Evolutionary conservation across 2,888 invertebrate species (phyloP).

Genomic region (Lasiommata megera): DNA sequence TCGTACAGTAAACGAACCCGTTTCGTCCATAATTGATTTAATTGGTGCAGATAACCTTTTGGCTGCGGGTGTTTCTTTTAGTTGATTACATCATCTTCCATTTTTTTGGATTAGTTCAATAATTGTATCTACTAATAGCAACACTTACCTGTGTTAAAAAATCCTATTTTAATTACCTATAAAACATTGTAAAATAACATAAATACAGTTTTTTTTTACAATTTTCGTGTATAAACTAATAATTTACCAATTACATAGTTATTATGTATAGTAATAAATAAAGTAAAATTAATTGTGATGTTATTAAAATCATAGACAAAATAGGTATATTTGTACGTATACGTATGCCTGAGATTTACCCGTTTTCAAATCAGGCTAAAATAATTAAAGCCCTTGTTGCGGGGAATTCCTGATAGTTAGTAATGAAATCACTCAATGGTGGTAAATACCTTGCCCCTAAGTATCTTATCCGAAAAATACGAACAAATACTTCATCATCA

Average conservation of each 20-base stretch:
- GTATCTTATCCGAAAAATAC: too few relatives aligned
- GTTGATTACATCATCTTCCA: conserved; percentile 1
- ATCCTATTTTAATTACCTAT: background rate
- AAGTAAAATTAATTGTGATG: background rate
- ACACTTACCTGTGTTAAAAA: background rate
- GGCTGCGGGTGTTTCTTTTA: conserved; percentile 1
- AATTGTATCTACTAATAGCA: conserved; percentile 1
- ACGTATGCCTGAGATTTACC: too few relatives aligned
- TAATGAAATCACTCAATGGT: too few relatives aligned
- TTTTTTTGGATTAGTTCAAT: background rate
- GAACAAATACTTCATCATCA: too few relatives aligned
- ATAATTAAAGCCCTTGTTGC: too few relatives aligned
- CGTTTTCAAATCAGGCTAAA: too few relatives aligned
- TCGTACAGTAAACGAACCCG: conserved; percentile 2
- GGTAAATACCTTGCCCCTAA: too few relatives aligned
- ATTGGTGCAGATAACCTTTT: conserved; percentile 22
- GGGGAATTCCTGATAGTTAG: too few relatives aligned
- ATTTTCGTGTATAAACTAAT: background rate
- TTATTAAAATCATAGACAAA: background rate
- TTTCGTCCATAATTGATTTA: conserved; percentile 20
- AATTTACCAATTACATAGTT: background rate
- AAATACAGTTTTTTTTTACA: background rate
- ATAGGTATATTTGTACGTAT: background rate
- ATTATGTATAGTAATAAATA: background rate
- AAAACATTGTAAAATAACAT: background rate